These are phyloP conservation scores for Iphiclides podalirius DNA, from an alignment of 2,888 invertebrate species.

Conservation along the genomic window DNA sequence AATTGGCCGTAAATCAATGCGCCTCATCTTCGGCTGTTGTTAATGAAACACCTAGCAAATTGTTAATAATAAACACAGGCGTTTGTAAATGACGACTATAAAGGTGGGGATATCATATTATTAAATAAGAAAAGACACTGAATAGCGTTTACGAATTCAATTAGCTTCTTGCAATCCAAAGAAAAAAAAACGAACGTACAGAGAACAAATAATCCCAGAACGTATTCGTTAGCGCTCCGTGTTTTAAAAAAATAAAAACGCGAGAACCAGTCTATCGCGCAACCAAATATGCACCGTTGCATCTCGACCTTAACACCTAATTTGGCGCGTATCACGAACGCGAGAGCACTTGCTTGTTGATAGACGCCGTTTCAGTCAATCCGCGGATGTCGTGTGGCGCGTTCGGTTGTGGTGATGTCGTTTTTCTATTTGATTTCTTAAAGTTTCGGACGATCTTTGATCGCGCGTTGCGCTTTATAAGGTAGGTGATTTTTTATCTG, in stretches of 20 bases:
- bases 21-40: no score
- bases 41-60: no score
- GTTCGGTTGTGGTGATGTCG: not conserved
- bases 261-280: not conserved
- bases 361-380: conserved; percentile 15
- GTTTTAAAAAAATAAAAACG: not conserved
- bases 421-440: conserved; percentile 2
- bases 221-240: not conserved
- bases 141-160: no score
- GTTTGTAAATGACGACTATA: no score
- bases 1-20: no score
- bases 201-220: not conserved
- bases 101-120: no score
- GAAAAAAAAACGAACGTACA: no score
- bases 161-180: no score
- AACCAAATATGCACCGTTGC: conserved; percentile 1
- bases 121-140: no score
- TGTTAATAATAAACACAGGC: no score
- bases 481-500: not conserved
- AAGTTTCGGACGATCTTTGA: not conserved
- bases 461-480: not conserved
- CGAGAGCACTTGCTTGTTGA: no score
- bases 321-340: conserved; percentile 6
- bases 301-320: conserved; percentile 4
- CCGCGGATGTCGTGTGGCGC: conserved; percentile 11